These are phyloP conservation scores for Polypterus senegalus DNA, from an alignment of 2,113 vertebrate species.

Conservation along the genomic window DNA sequence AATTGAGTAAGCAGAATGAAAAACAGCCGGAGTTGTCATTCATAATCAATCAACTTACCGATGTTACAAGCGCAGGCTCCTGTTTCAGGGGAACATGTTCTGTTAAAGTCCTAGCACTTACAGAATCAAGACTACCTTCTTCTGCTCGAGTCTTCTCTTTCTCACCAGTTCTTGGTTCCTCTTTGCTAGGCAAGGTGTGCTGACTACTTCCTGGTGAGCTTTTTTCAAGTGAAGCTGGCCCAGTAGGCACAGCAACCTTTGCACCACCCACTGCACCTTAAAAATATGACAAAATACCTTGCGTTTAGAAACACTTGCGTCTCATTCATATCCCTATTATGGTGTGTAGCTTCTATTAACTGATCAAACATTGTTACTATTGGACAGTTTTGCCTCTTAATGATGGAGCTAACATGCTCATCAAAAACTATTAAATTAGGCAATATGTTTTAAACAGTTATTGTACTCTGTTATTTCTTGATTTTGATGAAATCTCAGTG, in stretches of 20 bases:
- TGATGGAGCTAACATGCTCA: neutral
- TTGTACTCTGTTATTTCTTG: too few relatives aligned
- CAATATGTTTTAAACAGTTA: too few relatives aligned
- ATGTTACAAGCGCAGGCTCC: conserved; percentile 57
- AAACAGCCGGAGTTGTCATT: neutral
- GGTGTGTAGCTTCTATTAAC: neutral
- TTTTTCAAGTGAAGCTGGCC: conserved; percentile 78
- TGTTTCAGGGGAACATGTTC: conserved; percentile 78
- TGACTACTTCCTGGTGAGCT: conserved; percentile 76
- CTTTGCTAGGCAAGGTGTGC: conserved; percentile 72
- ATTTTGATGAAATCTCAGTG: too few relatives aligned
- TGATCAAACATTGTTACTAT: neutral
- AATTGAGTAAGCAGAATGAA: too few relatives aligned
- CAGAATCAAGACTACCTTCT: conserved; percentile 61
- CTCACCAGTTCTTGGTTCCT: conserved; percentile 73
- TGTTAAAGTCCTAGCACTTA: conserved; percentile 56
- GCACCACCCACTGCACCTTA: conserved; percentile 99
- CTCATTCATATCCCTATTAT: neutral
- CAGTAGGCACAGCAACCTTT: conserved; percentile 89
- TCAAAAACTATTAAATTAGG: too few relatives aligned
- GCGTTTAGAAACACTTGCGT: conserved; percentile 67
- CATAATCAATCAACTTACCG: conserved; percentile 48
- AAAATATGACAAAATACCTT: conserved; percentile 77
- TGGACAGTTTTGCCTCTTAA: neutral
- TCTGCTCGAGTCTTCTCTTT: conserved; percentile 72